phyloP scores from a whole-genome alignment of 2,113 vertebrate genomes.

The Coptodon bakossiorum region DNA sequence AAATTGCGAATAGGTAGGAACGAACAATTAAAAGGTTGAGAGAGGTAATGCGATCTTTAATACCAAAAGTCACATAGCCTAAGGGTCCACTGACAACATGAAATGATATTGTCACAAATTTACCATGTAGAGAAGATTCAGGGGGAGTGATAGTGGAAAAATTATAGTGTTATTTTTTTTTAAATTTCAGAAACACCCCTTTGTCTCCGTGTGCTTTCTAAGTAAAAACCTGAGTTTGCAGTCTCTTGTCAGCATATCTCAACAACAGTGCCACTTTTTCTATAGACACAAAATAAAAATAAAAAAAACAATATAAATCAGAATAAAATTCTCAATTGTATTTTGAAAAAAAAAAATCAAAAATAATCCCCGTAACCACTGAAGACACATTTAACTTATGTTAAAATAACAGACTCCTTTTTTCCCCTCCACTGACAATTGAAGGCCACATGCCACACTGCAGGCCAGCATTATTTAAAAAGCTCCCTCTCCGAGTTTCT shows the following conservation, averaged over 20 bases:
- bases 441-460: conserved; percentile 17
- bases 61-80: conserved; percentile 70
- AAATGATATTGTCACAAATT: conserved; percentile 74
- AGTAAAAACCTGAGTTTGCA: conserved; percentile 79
- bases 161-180: neutral
- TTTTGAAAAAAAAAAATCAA: conserved; percentile 15
- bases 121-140: conserved; percentile 61
- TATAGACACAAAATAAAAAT: conserved; percentile 32
- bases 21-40: conserved; percentile 69
- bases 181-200: conserved; percentile 42
- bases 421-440: neutral
- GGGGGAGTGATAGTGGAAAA: neutral
- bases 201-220: conserved; percentile 73
- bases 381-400: conserved; percentile 51
- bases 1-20: conserved; percentile 77
- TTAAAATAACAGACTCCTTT: conserved; percentile 48
- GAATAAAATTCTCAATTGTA: conserved; percentile 61
- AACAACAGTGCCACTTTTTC: conserved; percentile 71
- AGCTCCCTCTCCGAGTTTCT: neutral
- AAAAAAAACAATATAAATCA: conserved; percentile 58
- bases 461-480: conserved; percentile 25
- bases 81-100: conserved; percentile 74
- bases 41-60: conserved; percentile 70
- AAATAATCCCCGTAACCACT: conserved; percentile 7
- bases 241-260: conserved; percentile 55